These are phyloP conservation scores for Cheiracanthium punctorium DNA, from an alignment of 2,888 invertebrate species.

Conservation along the genomic window DNA sequence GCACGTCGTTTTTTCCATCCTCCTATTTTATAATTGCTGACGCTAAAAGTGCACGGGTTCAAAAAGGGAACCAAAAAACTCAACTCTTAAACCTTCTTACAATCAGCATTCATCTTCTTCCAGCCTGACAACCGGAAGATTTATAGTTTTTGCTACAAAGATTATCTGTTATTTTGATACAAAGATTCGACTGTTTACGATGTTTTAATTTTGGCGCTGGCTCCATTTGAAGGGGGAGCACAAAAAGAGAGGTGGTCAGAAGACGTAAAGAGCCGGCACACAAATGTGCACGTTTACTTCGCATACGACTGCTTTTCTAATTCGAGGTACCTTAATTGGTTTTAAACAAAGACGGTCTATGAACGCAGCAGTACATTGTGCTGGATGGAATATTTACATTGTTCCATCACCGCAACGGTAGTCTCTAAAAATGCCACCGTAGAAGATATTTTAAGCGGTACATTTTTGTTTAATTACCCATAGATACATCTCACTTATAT, in stretches of 20 bases:
- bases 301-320: not conserved
- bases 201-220: not conserved
- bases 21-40: too few species aligned
- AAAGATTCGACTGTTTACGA: not conserved
- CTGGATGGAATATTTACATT: too few species aligned
- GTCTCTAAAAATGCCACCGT: too few species aligned
- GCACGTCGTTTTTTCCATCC: too few species aligned
- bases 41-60: too few species aligned
- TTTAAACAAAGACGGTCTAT: not conserved
- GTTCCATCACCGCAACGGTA: too few species aligned
- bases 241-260: not conserved
- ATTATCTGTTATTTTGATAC: not conserved
- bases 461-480: too few species aligned
- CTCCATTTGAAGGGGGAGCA: not conserved
- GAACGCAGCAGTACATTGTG: too few species aligned
- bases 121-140: not conserved
- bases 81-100: too few species aligned
- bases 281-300: not conserved
- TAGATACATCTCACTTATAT: too few species aligned
- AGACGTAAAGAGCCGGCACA: not conserved
- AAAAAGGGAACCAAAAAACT: too few species aligned
- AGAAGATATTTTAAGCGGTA: too few species aligned
- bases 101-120: not conserved
- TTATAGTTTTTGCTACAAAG: not conserved
- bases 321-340: not conserved